phyloP scores from a whole-genome alignment of 2,113 vertebrate genomes.

The Ailuropoda melanoleuca region DNA sequence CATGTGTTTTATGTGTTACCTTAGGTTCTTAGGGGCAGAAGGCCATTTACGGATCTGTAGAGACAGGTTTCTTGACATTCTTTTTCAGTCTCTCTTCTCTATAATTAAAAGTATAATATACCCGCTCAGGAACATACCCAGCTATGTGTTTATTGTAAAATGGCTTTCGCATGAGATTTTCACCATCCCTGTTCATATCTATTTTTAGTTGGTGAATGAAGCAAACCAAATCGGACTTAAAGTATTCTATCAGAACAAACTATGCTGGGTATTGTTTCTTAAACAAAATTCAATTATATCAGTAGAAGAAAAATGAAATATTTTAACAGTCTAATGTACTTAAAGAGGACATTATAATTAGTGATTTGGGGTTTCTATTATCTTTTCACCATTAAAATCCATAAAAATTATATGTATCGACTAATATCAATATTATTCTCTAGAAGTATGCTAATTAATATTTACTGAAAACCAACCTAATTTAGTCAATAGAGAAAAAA shows the following conservation, averaged over 20 bases:
- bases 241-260: background rate
- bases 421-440: background rate
- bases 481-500: constrained; percentile 6
- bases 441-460: background rate
- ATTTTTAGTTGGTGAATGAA: constrained; percentile 38
- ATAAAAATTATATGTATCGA: background rate
- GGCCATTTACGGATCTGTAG: background rate
- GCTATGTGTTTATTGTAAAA: background rate
- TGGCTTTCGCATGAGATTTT: background rate
- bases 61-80: background rate
- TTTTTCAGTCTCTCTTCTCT: background rate
- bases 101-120: background rate
- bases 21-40: background rate
- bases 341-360: background rate
- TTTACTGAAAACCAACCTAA: constrained; percentile 40
- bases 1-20: background rate
- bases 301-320: background rate
- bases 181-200: background rate
- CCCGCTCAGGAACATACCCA: background rate
- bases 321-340: background rate
- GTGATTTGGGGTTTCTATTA: constrained; percentile 4
- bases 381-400: constrained; percentile 32
- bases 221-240: background rate
- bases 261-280: background rate
- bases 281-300: background rate